Base-by-base conservation (phyloP, 2,888 invertebrate species). In the Lepidocyrtinus sp. region DNA sequence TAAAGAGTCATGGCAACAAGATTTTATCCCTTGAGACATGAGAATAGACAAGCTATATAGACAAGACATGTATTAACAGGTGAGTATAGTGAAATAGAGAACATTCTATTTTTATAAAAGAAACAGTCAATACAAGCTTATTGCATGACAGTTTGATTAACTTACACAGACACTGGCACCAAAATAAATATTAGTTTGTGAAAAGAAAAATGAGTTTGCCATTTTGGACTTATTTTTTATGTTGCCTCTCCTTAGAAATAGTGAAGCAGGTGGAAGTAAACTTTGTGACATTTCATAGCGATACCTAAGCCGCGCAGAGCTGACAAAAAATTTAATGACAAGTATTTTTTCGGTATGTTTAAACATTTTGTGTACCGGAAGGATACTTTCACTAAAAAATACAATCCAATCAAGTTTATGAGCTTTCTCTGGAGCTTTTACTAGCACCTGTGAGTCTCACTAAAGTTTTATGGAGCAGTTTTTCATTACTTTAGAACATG, bases 321-420 rank as follows among this genome's bases (percentile, higher is more conserved):
- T 55, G 55, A 55, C 55, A 55, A n/a, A n/a, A 55, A 55, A n/a
- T 55, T 55, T 55, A 55, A n/a, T 55, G 55, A 55, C 17, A 17
- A 55, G n/a, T 17, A 55, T 17, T 55, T 55, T 17, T n/a, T 55
- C 17, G 12, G 36, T 5, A 36, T 7, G 36, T 36, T 7, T 9
- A 55, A 55, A 55, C 15, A 55, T 55, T n/a, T 55, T 17, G 15
- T 55, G 7, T 55, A 36, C 36, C 5, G 36, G 36, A 36, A 55
- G 55, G n/a, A 5, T 17, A n/a, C 17, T 9, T 7, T 15, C 9
- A 3, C 17, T 17, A 2, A n/a, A 55, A 55, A 36, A 5, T 55
- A n/a, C 17, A n/a, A 7, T 55, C 55, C 3, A 9, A 55, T n/a
- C 15, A n/a, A 55, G 55, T 55, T 55, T 55, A 55, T 55, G 15